Evolutionary conservation across 2,797 vertebrate genomes (phyloP), one percentile per base, ranked within the genome.

Genomic region (Pseudochirops cupreus): DNA sequence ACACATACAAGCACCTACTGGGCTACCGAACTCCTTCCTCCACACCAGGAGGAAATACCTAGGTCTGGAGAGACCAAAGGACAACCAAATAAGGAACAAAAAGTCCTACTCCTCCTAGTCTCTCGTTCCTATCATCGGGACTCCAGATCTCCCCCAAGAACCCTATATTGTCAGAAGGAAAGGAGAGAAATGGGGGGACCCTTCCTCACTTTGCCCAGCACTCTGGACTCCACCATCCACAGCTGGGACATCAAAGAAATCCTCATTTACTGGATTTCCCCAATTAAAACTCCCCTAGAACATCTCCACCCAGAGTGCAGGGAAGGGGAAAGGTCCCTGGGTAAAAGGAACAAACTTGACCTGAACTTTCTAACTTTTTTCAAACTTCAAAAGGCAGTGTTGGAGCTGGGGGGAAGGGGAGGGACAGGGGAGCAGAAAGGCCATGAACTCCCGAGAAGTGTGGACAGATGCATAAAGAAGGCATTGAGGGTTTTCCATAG

Each of bases 401-500:
- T 31, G 28, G 95, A 94, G 94, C 90, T 91, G 96, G 91, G 26
- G 2, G 46, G 52, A 59, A 21, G 92, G 94, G 57, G 93, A 95
- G 94, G 55, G 3, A 56, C 14, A 33, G 52, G 52, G 4, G 62
- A 74, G 62, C 39, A 87, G 74, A 87, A 87, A 87, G 24, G 7
- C 74, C 21, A 26, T 4, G 24, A 21, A 94, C 95, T 92, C 5
- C 4, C 31, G n/a, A 97, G 94, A 95, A 93, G 95, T 97, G 93
- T 94, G 95, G 96, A 59, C 67, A 82, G 94, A 82, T 0, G 0
- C 0, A 98, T 95, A 98, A 98, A 97, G 97, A 92, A 91, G 94
- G 94, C 96, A 97, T 97, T 98, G 97, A 98, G 97, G 94, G 82
- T 90, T 92, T 97, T 97, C 96, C 97, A 95, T 97, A 95, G 96